Conservation (phyloP, 2,797 vertebrate species). For the Moxostoma hubbsi region DNA sequence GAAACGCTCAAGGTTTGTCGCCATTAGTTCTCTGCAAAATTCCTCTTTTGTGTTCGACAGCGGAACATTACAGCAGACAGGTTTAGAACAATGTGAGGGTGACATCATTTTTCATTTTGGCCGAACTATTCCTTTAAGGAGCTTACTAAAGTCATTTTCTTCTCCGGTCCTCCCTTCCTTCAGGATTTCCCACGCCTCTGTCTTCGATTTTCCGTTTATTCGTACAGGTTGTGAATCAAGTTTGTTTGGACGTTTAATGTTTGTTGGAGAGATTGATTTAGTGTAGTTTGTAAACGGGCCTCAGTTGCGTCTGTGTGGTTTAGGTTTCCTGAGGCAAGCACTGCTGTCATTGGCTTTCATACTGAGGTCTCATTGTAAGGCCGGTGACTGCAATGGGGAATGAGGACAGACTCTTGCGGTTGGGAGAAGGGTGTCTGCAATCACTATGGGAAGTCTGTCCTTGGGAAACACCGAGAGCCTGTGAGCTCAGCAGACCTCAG, state of each 20-base stretch:
- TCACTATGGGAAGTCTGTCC: conserved; percentile 63
- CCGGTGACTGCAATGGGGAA: conserved; percentile 49
- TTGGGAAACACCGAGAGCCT: conserved; percentile 58
- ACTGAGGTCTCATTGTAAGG: conserved; percentile 52
- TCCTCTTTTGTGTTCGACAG: neutral
- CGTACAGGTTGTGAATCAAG: neutral
- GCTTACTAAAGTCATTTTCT: neutral
- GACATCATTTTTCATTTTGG: neutral
- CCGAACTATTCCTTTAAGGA: neutral
- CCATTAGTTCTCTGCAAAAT: no score
- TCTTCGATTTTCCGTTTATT: conserved; percentile 39
- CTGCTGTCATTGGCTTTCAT: conserved; percentile 48
- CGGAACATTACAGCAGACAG: neutral
- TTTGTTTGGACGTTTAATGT: conserved; percentile 24
- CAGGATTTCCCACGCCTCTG: neutral
- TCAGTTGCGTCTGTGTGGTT: conserved; percentile 9
- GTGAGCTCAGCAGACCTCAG: conserved; percentile 50
- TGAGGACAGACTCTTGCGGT: conserved; percentile 51
- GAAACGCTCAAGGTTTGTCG: no score
- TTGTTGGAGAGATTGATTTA: conserved; percentile 24
- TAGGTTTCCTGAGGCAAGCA: conserved; percentile 50
- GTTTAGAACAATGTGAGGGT: neutral
- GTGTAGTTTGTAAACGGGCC: neutral
- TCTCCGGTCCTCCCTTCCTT: neutral
- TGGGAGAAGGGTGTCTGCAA: conserved; percentile 50